Conservation (phyloP, 2,113 vertebrate species). For the rat (Rattus norvegicus) region DNA sequence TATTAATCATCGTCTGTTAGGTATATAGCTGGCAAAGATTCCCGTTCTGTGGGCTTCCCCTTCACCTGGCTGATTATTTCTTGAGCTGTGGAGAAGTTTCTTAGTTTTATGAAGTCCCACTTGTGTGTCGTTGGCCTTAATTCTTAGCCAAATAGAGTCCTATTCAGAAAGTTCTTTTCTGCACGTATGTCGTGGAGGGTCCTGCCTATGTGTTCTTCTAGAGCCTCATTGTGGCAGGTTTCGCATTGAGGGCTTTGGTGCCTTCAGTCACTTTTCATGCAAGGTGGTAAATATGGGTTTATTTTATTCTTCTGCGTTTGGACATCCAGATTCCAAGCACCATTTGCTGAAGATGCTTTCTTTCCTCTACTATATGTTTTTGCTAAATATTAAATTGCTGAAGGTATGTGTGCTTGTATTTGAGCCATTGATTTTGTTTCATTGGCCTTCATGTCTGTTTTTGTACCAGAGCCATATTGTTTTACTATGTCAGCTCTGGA, state of each 20-base stretch:
- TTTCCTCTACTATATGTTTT: background rate
- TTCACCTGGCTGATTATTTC: background rate
- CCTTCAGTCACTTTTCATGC: background rate
- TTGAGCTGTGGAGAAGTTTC: background rate
- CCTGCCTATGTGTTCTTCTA: background rate
- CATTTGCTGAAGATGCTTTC: background rate
- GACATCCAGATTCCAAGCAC: background rate
- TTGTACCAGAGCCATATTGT: background rate
- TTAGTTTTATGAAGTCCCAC: too few relatives aligned
- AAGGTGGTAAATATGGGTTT: background rate
- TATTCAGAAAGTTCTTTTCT: background rate
- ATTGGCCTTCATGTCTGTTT: background rate
- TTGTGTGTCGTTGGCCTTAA: background rate
- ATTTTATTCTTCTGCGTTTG: background rate
- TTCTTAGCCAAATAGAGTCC: background rate
- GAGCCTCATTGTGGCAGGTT: background rate
- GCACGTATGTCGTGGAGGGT: background rate
- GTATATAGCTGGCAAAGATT: background rate
- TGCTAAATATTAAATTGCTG: background rate
- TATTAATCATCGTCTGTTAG: background rate
- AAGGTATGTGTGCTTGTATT: background rate
- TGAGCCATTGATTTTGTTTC: background rate
- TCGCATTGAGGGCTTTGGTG: background rate
- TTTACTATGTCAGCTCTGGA: background rate
- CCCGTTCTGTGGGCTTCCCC: background rate